Base-by-base conservation (phyloP, 2,888 invertebrate genomes). In the Limenitis arthemis region DNA sequence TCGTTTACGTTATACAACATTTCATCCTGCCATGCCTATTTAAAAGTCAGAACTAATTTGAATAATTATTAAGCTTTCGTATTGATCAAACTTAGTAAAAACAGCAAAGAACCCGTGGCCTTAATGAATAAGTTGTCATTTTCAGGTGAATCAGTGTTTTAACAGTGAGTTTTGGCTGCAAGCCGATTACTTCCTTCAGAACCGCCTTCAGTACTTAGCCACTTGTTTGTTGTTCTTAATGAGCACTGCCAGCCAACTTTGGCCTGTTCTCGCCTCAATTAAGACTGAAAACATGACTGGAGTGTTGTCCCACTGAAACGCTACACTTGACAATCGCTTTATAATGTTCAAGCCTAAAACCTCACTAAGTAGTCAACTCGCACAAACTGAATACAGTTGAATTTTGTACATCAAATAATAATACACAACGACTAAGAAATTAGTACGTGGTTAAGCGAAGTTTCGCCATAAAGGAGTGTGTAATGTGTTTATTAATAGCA, bases 181-280 rank as follows among this genome's bases (percentile, higher is more conserved):
- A 83, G 83, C 81, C 81, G 84, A 83, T 85, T 84, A 84, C 75
- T 79, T 77, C 69, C 70, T 70, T 66, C 68, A 66, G 67, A 68
- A 49, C 52, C 68, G 68, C 71, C 73, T 69, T 69, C 56, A 63
- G 79, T 82, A 79, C 83, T 82, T 82, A 82, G 74, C 66, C 71
- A 71, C 74, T 82, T 83, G 83, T 84, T 84, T 81, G 83, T 79
- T 81, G 80, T 79, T 80, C 77, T 79, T 85, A 84, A 85, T 82
- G 85, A 86, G 83, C 79, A 76, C 64, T 69, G 79, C 72, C 76
- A 81, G 78, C 77, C 78, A 79, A 83, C 73, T 83, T 79, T 65
- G 75, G 75, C 68, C 73, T 77, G 79, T 78, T 79, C 73, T 73
- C 74, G 77, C 75, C 77, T 82, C 82, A 84, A 84, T 85, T 84